These are phyloP conservation scores for Pseudomyrmex concolor DNA, from an alignment of 1,140 invertebrate species.

Conservation along the genomic window DNA sequence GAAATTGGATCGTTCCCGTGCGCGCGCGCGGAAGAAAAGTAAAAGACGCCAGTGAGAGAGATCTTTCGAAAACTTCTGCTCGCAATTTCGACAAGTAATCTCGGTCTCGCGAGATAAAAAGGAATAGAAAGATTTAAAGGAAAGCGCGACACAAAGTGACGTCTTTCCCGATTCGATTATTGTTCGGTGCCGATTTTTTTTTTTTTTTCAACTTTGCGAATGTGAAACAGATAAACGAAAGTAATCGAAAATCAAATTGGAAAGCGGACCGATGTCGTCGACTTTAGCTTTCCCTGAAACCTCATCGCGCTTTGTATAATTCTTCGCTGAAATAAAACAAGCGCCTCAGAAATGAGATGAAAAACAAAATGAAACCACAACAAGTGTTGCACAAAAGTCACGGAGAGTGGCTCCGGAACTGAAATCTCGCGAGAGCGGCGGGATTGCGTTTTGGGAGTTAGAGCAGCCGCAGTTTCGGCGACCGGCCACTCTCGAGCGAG, in stretches of 20 bases:
- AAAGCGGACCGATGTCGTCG: neutral
- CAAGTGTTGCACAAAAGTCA: neutral
- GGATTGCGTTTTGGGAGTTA: constrained; percentile 27
- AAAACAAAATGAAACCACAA: neutral
- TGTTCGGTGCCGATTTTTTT: neutral
- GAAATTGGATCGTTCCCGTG: constrained; percentile 5
- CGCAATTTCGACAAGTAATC: constrained; percentile 34
- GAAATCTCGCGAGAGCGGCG: constrained; percentile 13
- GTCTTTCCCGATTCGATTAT: neutral
- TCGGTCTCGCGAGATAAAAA: neutral
- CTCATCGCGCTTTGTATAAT: neutral
- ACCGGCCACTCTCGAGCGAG: constrained; percentile 24
- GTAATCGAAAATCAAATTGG: neutral
- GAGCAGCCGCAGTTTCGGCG: constrained; percentile 3
- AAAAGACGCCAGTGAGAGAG: neutral
- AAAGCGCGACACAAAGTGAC: neutral
- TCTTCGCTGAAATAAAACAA: neutral
- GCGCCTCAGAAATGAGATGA: neutral
- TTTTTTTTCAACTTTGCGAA: neutral
- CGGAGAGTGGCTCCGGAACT: neutral
- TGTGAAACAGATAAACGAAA: neutral
- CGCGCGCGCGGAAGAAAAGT: constrained; percentile 1
- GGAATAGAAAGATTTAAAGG: neutral
- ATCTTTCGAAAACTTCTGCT: constrained; percentile 24
- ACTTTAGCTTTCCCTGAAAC: neutral